Percentiles rank a stretch among this genome's conserved stretches.
phyloP scores from a whole-genome alignment of 2,797 vertebrate species.

The Hydrocynus forskahlii region DNA sequence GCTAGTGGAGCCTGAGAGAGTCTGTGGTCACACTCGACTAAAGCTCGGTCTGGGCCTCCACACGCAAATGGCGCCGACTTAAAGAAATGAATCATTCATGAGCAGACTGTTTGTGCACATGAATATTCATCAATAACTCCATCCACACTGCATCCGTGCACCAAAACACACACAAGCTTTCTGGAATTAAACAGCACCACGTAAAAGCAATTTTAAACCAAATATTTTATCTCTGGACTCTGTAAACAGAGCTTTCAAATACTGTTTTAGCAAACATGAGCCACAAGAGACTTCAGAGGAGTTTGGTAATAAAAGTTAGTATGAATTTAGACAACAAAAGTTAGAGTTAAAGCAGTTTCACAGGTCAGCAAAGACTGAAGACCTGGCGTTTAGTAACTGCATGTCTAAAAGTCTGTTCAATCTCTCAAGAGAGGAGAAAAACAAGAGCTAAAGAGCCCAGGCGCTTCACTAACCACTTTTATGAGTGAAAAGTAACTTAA shows the following conservation, averaged over 20 bases:
- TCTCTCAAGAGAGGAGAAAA: not conserved
- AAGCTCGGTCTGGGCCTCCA: not conserved
- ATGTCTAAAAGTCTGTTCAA: not conserved
- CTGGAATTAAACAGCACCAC: not conserved
- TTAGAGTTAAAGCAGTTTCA: not conserved
- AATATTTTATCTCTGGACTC: not conserved
- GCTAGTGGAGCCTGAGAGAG: too few species aligned
- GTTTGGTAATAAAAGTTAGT: too few species aligned
- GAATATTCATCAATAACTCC: conserved; percentile 51
- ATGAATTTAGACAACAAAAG: too few species aligned
- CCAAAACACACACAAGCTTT: conserved; percentile 25
- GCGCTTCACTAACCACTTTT: not conserved
- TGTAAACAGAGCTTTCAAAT: too few species aligned
- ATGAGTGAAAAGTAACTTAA: not conserved
- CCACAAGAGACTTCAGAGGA: not conserved
- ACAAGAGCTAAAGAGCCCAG: too few species aligned
- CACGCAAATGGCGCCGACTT: conserved; percentile 14
- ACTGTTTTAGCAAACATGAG: too few species aligned
- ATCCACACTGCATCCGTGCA: conserved; percentile 5
- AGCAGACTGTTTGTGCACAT: conserved; percentile 24
- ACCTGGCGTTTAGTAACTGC: not conserved
- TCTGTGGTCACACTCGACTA: too few species aligned
- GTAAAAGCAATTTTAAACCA: too few species aligned
- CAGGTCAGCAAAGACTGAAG: not conserved
- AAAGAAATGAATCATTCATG: conserved; percentile 54